Evolutionary conservation across 2,797 vertebrate genomes (phyloP), one percentile per base, ranked within the genome.

Genomic region (Malacoctenus gilli): DNA sequence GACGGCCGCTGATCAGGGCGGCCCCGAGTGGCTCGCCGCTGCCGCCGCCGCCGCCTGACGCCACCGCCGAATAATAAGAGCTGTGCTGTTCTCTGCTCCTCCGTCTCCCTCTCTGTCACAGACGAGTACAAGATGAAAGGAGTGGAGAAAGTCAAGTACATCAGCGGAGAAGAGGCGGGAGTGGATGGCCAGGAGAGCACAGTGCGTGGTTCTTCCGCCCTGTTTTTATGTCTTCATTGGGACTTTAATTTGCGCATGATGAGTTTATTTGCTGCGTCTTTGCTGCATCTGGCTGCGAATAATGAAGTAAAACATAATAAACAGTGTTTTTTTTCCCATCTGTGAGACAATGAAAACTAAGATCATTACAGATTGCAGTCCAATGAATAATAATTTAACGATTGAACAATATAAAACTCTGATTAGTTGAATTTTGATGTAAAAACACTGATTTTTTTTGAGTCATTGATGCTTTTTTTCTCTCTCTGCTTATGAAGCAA

Each of bases 51-150:
- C 28, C 46, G 22, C 22, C 55, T 59, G 59, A 60, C 41, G 43
- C 14, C 0, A 2, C 3, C 38, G 48, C 30, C 75, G 83, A 77
- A 83, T 63, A 61, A 37, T 38, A 60, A 20, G 68, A 55, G 64
- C 68, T 41, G 64, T 55, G 56, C 54, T 52, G 55, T 44, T 64
- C 35, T 63, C 38, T 73, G 14, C 30, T 23, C 57, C 19, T n/a
- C n/a, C n/a, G n/a, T n/a, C n/a, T n/a, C 58, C 23, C 78, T 16
- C 65, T 82, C 67, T 75, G 68, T 61, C 62, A 51, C 88, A 98
- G 97, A 98, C 73, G 96, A 99, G 90, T 97, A 96, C 93, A 96
- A 94, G 88, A 93, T 95, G 91, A 98, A 96, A 90, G 94, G 91
- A 63, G 94, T 95, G 89, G 95, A 98, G 92, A 95, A 96, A 89